phyloP scores from a whole-genome alignment of 53 echinoderm and acorn worm species.

The Astropecten irregularis region DNA sequence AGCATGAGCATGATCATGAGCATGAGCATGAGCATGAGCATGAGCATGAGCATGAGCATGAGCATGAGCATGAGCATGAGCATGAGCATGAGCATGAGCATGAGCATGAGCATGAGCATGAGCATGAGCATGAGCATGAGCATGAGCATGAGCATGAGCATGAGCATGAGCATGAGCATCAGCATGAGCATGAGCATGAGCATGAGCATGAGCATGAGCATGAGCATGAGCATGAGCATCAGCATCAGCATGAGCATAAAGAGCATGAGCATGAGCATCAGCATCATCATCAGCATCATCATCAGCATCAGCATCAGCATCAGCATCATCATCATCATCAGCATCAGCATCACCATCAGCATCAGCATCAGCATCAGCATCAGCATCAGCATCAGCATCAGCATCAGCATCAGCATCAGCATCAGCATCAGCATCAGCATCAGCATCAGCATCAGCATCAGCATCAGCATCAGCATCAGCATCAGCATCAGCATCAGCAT shows the following conservation, averaged over 20 bases:
- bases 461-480: not conserved
- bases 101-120: not conserved
- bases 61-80: not conserved
- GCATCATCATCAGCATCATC: too few relatives aligned
- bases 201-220: not conserved
- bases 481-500: slow-evolving; percentile 32
- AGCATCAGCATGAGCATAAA: not conserved
- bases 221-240: not conserved
- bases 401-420: not conserved
- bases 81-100: not conserved
- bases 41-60: not conserved
- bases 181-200: not conserved
- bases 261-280: not conserved
- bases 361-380: not conserved
- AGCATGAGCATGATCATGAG: too few relatives aligned
- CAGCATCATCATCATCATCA: too few relatives aligned
- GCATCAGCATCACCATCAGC: too few relatives aligned
- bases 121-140: not conserved
- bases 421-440: not conserved
- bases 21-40: not conserved
- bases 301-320: too few relatives aligned
- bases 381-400: not conserved
- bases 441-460: not conserved
- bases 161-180: not conserved
- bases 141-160: not conserved